phyloP scores from a whole-genome alignment of 2,113 vertebrate genomes.

The Lanius ludovicianus region DNA sequence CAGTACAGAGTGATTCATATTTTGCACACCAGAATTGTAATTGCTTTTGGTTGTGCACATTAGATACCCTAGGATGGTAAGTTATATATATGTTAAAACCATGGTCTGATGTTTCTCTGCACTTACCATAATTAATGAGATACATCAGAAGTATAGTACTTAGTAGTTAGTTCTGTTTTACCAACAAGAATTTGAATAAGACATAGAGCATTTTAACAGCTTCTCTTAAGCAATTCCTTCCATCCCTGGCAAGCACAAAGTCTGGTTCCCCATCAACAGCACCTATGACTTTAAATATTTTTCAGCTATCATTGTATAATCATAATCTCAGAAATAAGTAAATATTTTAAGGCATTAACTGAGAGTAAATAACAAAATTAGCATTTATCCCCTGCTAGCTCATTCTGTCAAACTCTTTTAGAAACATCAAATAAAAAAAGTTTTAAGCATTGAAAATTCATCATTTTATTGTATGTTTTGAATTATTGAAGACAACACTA shows the following conservation, averaged over 20 bases:
- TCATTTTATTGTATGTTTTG: background rate
- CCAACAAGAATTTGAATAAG: background rate
- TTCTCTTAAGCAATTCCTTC: background rate
- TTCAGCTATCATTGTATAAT: background rate
- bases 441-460: background rate
- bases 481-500: background rate
- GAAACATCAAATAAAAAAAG: background rate
- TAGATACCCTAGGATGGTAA: background rate
- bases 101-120: background rate
- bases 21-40: background rate
- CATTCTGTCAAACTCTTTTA: background rate
- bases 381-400: background rate
- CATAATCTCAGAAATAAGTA: background rate
- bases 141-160: background rate
- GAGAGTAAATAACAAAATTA: background rate
- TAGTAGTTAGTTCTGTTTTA: background rate
- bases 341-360: background rate
- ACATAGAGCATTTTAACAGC: background rate
- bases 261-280: background rate
- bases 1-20: background rate
- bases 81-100: background rate
- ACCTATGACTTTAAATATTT: background rate
- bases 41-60: background rate
- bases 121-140: background rate
- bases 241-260: background rate